Base-by-base conservation (phyloP, 2,113 vertebrate species). In the Dasyprocta punctata region DNA sequence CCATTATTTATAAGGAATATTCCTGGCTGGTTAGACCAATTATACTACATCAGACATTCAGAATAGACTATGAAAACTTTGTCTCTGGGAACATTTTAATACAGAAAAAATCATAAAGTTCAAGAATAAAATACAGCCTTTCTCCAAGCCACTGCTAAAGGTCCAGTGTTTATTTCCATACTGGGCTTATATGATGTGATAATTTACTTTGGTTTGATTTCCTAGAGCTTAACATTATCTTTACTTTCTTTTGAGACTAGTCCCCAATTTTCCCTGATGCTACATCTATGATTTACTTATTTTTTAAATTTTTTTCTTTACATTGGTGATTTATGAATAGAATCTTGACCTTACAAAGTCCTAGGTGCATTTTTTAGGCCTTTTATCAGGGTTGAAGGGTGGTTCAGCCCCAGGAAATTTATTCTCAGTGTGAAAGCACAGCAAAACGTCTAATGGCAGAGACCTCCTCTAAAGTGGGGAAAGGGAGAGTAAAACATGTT, bases 401-500 rank as follows among this genome's bases (percentile, higher is more conserved):
- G n/a, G 71, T 1, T 10, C n/a, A 24, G 28, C 77, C 41, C 13
- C 36, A 80, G 17, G 63, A 86, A 95, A 93, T 83, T 26, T n/a
- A 61, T 36, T 60, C 80, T 65, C 19, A 16, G 60, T 30, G 58
- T 84, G 67, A 83, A 95, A 98, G 7, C 24, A 89, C 44, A 65
- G 28, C 33, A 44, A 6, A 6, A 38, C 36, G 58, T 47, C 47
- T 61, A 58, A 73, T 52, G 44, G 88, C 10, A 92, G n/a, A 24
- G n/a, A n/a, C 77, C 12, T 75, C 78, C 86, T 93, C 65, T 69
- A 54, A 69, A 90, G 24, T 22, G 44, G 56, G 58, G 61, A 75
- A 17, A 26, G 61, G 28, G 30, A 90, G 88, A 73, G 60, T 87
- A 67, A 96, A 97, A 84, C 60, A 83, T 44, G 83, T 77, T 97